Base-by-base conservation (phyloP, 2,797 vertebrate species). In the Gymnothorax reevesii region DNA sequence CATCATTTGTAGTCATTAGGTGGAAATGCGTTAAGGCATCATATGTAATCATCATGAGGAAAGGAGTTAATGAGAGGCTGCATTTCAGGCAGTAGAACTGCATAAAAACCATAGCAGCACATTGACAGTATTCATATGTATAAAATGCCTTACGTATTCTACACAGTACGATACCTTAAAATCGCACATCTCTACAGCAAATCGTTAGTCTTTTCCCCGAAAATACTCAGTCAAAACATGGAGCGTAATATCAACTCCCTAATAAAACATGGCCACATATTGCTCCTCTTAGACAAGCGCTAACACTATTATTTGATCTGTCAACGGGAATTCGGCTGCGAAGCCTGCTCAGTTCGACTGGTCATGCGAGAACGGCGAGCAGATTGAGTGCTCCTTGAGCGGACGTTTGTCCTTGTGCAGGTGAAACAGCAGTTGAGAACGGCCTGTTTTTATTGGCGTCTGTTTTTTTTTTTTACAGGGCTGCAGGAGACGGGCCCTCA, bases 391-490 rank as follows among this genome's bases (percentile, higher is more conserved):
- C 52, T 54, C 52, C 49, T 80, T 22, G 7, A 49, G 52, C 22
- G 20, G 8, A 52, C 10, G 52, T 80, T 77, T 55, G 77, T 54
- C 77, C 77, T 80, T 80, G 77, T 49, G 77, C 49, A 55, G 52
- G 85, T 13, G 27, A 82, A 80, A 62, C 20, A 59, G 62, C 57
- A 3, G 54, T 64, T 71, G 52, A 57, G 85, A 13, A 55, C n/a
- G 42, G 60, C n/a, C 62, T 57, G 60, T 73, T 88, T 82, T 88
- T 82, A 80, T 60, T 83, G 84, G 22, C 13, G 66, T 82, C 62
- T 69, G 73, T n/a, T 69, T 75, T 85, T 42, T 42, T 42, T 42
- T 86, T 86, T 66, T 86, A 82, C 59, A 82, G 85, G 60, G 60
- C 60, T 66, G 49, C 60, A 59, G 64, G 80, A 57, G 60, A 82